A percentile compares a stretch with the other conserved stretches of the same genome.
Conservation (phyloP, 2,888 invertebrate genomes). For the Macaria liturata region DNA sequence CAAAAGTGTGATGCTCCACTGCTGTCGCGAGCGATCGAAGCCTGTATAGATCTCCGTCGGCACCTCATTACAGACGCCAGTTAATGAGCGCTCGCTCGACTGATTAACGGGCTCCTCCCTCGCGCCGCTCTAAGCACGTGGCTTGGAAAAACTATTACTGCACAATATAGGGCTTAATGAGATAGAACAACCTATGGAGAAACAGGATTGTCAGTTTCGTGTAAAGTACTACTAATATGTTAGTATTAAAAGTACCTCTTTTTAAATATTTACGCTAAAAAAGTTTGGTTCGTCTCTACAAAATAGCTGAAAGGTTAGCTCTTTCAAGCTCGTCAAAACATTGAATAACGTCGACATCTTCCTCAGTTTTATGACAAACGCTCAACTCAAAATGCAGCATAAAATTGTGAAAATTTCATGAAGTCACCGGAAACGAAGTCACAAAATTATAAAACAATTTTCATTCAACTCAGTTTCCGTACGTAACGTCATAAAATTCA, state of each 20-base stretch:
- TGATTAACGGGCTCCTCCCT: constrained; percentile 16
- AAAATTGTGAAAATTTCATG: constrained; percentile 32
- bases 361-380: constrained; percentile 2
- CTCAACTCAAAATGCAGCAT: constrained; percentile 26
- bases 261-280: no score
- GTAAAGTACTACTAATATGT: no score
- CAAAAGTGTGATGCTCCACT: neutral
- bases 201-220: no score
- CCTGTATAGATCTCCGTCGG: constrained; percentile 19
- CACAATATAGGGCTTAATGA: no score
- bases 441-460: constrained; percentile 39
- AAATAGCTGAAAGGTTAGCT: neutral
- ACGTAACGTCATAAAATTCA: constrained; percentile 37
- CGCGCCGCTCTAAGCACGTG: no score
- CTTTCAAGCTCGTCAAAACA: neutral
- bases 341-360: constrained; percentile 5
- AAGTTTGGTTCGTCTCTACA: neutral
- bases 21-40: constrained; percentile 12
- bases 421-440: constrained; percentile 35
- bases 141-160: no score
- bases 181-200: no score
- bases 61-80: constrained; percentile 24
- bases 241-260: no score
- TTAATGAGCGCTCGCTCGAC: constrained; percentile 19
- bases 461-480: constrained; percentile 33